Percentiles rank a stretch among this genome's conserved stretches.
Evolutionary conservation across 2,113 vertebrate species (phyloP).

Genomic region (Phaethon lepturus): DNA sequence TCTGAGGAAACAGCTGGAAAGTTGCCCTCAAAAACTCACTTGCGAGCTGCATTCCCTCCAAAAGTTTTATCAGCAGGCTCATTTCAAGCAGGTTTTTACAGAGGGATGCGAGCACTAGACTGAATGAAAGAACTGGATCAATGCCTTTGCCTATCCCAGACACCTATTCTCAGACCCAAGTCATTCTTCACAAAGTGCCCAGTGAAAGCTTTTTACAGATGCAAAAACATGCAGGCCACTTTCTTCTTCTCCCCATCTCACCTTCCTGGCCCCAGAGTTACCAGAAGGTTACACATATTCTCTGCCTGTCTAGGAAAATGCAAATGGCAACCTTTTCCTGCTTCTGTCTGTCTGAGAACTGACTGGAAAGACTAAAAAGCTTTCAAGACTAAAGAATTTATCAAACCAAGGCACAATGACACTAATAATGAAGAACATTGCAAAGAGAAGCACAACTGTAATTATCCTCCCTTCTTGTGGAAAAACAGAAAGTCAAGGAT

Average conservation of each 20-base stretch:
- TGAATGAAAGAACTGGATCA: neutral
- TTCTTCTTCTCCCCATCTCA: neutral
- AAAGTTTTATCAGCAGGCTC: constrained; percentile 45
- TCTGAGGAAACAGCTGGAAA: constrained; percentile 51
- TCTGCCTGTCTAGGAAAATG: neutral
- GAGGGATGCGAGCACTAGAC: neutral
- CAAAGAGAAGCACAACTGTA: neutral
- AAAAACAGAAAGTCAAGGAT: neutral
- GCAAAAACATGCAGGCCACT: neutral
- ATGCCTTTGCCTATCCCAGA: neutral
- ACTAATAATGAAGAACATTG: neutral
- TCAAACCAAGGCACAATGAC: neutral
- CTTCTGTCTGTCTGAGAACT: neutral
- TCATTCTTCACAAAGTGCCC: neutral
- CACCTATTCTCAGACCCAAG: neutral
- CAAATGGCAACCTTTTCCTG: neutral
- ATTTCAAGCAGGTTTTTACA: constrained; percentile 30
- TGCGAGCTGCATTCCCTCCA: neutral
- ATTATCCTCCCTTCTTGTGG: neutral
- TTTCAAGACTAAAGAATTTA: neutral
- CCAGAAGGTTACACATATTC: neutral
- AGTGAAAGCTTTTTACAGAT: neutral
- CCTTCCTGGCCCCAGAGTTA: neutral
- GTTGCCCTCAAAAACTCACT: constrained; percentile 44
- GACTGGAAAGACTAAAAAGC: neutral